Evolutionary conservation across 2,797 vertebrate species (phyloP), one percentile per base, ranked within the genome.

Genomic region (Masticophis lateralis): DNA sequence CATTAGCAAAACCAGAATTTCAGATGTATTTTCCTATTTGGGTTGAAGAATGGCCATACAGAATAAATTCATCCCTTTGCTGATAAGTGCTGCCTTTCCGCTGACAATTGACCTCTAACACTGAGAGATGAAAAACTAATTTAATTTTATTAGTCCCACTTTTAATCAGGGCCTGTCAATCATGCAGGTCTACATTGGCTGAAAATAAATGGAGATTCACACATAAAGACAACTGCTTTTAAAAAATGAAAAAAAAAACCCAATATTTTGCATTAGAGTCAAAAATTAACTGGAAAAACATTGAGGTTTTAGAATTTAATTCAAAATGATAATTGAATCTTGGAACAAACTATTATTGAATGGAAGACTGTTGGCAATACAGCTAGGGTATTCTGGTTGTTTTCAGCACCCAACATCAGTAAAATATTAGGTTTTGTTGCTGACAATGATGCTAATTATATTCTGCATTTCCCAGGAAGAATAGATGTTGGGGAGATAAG

Each of bases 111-210:
- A 94, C 28, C 55, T 91, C 69, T 91, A 69, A 61, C 0, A 1
- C 56, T 61, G 88, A 55, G 69, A 90, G 86, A 94, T 89, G 61
- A 95, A 5, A 92, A 87, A 92, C 27, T 87, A 86, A 90, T 89
- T 93, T 88, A 20, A 25, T 93, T 92, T 94, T 66, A 95, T 57
- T 43, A 43, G 86, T 94, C 51, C 43, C 89, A 28, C 63, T 94
- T 95, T 96, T 95, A 96, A 95, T 95, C 94, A 95, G 93, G 91
- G 43, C 22, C 92, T 94, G 66, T 93, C 94, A 95, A 63, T 96
- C 95, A 94, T 60, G 83, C 2, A 0, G 20, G 56, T 94, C 83
- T 90, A 94, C 91, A 95, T 91, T 59, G 89, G 92, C 37, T 5
- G 88, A 93, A 96, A 95, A 94, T 90, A 94, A 94, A 94, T 86